These are phyloP conservation scores for Sebastes umbrosus DNA, from an alignment of 2,797 vertebrate genomes.

Conservation along the genomic window DNA sequence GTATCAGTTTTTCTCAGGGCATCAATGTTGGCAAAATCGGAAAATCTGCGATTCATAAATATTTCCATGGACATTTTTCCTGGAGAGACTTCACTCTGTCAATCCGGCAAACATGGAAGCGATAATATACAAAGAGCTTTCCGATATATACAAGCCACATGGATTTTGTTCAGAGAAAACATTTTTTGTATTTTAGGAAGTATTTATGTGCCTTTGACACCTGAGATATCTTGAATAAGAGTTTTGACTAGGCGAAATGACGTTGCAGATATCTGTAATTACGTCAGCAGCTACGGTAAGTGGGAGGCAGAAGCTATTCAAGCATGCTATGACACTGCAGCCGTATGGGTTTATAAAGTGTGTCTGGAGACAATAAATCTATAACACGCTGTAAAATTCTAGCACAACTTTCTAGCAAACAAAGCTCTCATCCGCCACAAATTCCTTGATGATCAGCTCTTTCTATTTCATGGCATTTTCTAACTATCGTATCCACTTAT, in stretches of 20 bases:
- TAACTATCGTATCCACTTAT: too few species aligned
- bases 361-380: too few species aligned
- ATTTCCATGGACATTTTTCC: neutral
- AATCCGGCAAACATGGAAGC: neutral
- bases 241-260: too few species aligned
- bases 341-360: too few species aligned
- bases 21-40: neutral
- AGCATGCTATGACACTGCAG: fast-evolving
- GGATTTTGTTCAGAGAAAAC: neutral
- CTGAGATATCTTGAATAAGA: neutral
- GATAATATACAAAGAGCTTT: neutral
- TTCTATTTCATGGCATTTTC: too few species aligned
- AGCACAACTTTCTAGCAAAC: too few species aligned
- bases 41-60: neutral
- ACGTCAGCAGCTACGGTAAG: too few species aligned
- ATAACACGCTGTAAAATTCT: fast-evolving
- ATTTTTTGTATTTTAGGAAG: neutral
- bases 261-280: too few species aligned
- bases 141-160: neutral
- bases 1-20: neutral
- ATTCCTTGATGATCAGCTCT: too few species aligned
- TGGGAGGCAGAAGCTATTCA: too few species aligned
- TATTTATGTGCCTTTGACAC: neutral
- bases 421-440: too few species aligned
- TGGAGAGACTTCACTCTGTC: neutral